Evolutionary conservation across 2,113 vertebrate genomes (phyloP), one percentile per base, ranked within the genome.

Genomic region (Machaerirhynchus nigripectus): DNA sequence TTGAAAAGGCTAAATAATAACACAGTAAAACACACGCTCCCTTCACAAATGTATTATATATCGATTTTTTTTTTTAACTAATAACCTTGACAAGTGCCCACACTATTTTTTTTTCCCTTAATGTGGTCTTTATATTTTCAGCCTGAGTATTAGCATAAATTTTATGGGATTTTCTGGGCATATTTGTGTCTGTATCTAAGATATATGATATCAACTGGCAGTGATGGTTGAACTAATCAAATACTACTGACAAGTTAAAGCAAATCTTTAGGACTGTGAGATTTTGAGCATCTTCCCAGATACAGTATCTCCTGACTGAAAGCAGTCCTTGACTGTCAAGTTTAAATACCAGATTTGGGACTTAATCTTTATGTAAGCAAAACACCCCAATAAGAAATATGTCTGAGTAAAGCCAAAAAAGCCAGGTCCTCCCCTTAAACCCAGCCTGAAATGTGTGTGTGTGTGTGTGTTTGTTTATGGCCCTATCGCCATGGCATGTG

Each of bases 231-330:
- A 87, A 84, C 88, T 87, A 96, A 96, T 96, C 78, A 97, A 96
- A 95, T 95, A 61, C 35, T 81, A 91, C 87, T 94, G 89, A 91
- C 95, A 96, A 94, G 95, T 91, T 91, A 92, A 95, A 92, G 94
- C 89, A 84, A 96, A 97, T 88, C 90, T 95, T 95, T 95, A 95
- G 92, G 93, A 94, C 93, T 96, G 76, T 96, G 92, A 96, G 90
- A 96, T 95, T 95, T 95, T 96, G 73, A 96, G 92, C 90, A 90
- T 95, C 96, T 97, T 97, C 93, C 94, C 93, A 96, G 93, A 92
- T 95, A 89, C 92, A 89, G 64, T 92, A 67, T 92, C 91, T 94
- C 81, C 81, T 92, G 95, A 97, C 93, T 97, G 91, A 97, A 95
- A 95, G 84, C 95, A 94, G 91, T 92, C 77, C 77, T 95, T 95